Evolutionary conservation across 2,113 vertebrate genomes (phyloP).

Genomic region (Grammomys surdaster): DNA sequence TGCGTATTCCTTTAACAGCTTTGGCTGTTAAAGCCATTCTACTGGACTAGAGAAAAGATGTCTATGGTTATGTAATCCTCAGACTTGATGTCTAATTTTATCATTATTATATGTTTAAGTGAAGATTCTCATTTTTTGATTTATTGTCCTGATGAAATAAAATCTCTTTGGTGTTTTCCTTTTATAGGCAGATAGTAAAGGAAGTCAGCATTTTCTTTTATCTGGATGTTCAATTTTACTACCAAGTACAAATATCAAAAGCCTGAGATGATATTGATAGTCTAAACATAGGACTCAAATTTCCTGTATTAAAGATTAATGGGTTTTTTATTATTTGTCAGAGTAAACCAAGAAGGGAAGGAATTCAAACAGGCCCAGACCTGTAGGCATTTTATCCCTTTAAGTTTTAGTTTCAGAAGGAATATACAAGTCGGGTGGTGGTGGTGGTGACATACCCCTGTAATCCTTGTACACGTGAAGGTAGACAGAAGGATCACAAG

Average conservation of each 20-base stretch:
- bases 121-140: constrained; percentile 45
- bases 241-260: background rate
- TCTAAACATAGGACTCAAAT: constrained; percentile 41
- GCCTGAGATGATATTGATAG: background rate
- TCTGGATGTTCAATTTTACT: constrained; percentile 43
- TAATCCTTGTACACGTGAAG: background rate
- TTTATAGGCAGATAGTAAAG: background rate
- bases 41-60: constrained; percentile 37
- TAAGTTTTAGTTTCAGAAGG: constrained; percentile 37
- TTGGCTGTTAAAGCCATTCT: constrained; percentile 61
- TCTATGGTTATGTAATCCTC: constrained; percentile 42
- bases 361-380: background rate
- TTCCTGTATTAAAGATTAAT: constrained; percentile 45
- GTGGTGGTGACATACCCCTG: background rate
- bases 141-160: constrained; percentile 45
- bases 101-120: constrained; percentile 4
- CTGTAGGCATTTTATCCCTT: background rate
- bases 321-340: constrained; percentile 21
- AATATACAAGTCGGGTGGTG: background rate
- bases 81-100: constrained; percentile 43
- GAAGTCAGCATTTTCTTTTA: constrained; percentile 37
- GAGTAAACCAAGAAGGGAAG: background rate
- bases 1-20: constrained; percentile 56
- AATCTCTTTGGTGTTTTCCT: constrained; percentile 26
- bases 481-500: background rate